phyloP scores from a whole-genome alignment of 2,797 vertebrate species.

The Dendrocincla fuliginosa region DNA sequence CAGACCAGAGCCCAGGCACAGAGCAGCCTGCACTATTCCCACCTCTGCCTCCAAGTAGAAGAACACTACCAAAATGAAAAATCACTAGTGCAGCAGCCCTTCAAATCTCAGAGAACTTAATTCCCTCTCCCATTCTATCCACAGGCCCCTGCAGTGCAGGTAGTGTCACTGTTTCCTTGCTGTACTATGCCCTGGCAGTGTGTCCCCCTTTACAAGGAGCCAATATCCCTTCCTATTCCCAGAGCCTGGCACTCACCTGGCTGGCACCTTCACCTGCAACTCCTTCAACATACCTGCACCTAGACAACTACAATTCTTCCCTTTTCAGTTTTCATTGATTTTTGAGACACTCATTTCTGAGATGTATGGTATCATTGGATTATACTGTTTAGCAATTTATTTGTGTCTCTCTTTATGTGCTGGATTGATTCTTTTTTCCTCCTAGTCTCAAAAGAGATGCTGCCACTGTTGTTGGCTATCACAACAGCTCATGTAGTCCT shows the following conservation, averaged over 20 bases:
- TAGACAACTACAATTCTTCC: conserved; percentile 67
- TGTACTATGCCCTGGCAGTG: background rate
- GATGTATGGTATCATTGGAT: conserved; percentile 72
- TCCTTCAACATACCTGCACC: background rate
- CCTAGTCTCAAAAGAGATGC: background rate
- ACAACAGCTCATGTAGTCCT: conserved; percentile 2
- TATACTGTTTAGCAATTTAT: conserved; percentile 74
- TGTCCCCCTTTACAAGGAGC: background rate
- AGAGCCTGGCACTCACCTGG: background rate
- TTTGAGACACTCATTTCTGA: conserved; percentile 72
- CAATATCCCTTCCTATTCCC: background rate
- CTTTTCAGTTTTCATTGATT: conserved; percentile 78
- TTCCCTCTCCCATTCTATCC: background rate
- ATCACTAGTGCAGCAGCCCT: background rate
- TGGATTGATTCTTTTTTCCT: conserved; percentile 68
- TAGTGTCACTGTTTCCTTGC: background rate
- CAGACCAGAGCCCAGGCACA: background rate
- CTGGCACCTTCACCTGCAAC: background rate
- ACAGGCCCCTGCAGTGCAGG: accelerated
- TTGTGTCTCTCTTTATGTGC: conserved; percentile 64
- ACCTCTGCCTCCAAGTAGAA: background rate
- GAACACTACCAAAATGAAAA: background rate
- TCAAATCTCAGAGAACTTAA: background rate
- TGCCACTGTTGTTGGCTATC: conserved; percentile 31
- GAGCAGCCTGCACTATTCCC: background rate